Evolutionary conservation across 2,888 invertebrate species (phyloP), one percentile per base, ranked within the genome.

Genomic region (Anthophora plumipes): DNA sequence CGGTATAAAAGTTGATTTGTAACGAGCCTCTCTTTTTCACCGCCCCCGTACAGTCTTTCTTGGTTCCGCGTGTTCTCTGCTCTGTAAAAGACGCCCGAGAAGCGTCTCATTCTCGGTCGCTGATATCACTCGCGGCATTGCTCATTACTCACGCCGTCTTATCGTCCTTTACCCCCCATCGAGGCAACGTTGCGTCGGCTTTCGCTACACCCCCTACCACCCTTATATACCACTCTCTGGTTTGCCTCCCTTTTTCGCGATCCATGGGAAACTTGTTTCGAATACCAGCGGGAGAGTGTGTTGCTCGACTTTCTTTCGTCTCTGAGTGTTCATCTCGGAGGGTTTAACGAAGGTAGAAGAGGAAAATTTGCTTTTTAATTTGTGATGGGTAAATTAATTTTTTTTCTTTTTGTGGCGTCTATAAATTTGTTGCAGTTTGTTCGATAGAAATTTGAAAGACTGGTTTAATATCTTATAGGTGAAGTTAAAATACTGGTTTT

Each of bases 101-200:
- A 89, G 84, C 89, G 85, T 88, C 87, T 88, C 89, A 87, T 89
- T 90, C 90, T 90, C 86, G 88, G 88, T 89, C 87, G 89, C 90
- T 90, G 93, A 92, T 93, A 93, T 93, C 93, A 93, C 91, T 92
- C 90, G 92, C 90, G 91, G 91, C 92, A 92, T 92, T 93, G 91
- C 92, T 93, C 93, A 93, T 93, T 93, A 92, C 93, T 92, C 93
- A 93, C 91, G 83, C 89, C 89, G 90, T 90, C 92, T 93, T 93
- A 93, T 93, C 93, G 91, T 90, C 83, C 90, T 89, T 31, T 87
- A 89, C 90, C 85, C 83, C 85, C 85, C 90, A 87, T 91, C 87
- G 90, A 87, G 88, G 86, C 87, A 87, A 83, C 90, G 85, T 86
- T 89, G 85, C 88, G 74, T 67, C 77, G 52, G 79, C 80, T 83